Evolutionary conservation across 2,888 invertebrate genomes (phyloP).

Genomic region (Agrotis clavis): DNA sequence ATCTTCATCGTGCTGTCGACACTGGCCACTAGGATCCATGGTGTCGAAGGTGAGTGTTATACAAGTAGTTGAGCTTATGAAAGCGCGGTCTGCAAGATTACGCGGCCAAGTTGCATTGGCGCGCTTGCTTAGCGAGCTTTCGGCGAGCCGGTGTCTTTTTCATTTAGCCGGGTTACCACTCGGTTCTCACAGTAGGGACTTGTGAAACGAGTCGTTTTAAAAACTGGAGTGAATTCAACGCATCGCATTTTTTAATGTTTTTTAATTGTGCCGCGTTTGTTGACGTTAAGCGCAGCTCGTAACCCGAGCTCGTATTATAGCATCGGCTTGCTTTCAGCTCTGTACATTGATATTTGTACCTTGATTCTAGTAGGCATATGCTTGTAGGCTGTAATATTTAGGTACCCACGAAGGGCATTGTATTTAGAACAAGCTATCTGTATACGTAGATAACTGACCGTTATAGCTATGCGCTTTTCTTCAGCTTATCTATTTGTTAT

Average conservation of each 20-base stretch:
- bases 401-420: conserved; percentile 16
- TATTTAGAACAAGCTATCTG: conserved; percentile 29
- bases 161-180: conserved; percentile 82
- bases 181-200: conserved; percentile 89
- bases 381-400: conserved; percentile 42
- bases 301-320: conserved; percentile 74
- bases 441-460: neutral
- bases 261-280: conserved; percentile 84
- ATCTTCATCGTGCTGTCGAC: conserved; percentile 86
- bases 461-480: conserved; percentile 13
- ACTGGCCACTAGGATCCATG: conserved; percentile 86
- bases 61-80: conserved; percentile 86
- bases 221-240: conserved; percentile 90
- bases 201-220: conserved; percentile 89
- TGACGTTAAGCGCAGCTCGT: conserved; percentile 74
- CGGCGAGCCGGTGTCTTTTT: conserved; percentile 69
- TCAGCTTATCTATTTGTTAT: conserved; percentile 18
- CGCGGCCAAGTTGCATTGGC: conserved; percentile 78
- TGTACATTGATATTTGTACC: conserved; percentile 45
- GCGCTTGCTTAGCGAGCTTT: conserved; percentile 77
- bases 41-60: conserved; percentile 91
- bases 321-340: conserved; percentile 68
- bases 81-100: conserved; percentile 82
- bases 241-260: conserved; percentile 88
- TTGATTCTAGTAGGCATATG: conserved; percentile 41